phyloP scores from a whole-genome alignment of 2,113 vertebrate species.

The Polypterus senegalus region DNA sequence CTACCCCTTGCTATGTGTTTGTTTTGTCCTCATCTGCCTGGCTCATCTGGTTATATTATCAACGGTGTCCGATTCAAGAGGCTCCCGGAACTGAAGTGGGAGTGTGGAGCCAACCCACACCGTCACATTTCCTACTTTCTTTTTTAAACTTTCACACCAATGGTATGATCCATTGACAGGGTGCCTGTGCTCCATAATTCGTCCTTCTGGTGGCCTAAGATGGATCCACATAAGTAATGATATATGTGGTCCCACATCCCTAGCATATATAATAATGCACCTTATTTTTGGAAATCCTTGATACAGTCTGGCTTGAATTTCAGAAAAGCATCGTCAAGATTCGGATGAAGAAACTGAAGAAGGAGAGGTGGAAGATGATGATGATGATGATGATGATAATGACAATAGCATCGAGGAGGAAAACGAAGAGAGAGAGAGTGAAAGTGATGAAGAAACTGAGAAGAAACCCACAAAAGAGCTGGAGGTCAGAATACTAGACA shows the following conservation, averaged over 20 bases:
- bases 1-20: too few relatives aligned
- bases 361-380: conserved; percentile 61
- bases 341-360: conserved; percentile 71
- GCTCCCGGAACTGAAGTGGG: too few relatives aligned
- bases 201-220: too few relatives aligned
- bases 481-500: conserved; percentile 25
- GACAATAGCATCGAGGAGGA: conserved; percentile 9
- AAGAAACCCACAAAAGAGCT: conserved; percentile 1
- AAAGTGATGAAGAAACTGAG: conserved; percentile 27
- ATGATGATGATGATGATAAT: conserved; percentile 23
- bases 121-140: too few relatives aligned
- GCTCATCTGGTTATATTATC: too few relatives aligned
- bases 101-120: too few relatives aligned
- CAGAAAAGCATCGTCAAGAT: conserved; percentile 24
- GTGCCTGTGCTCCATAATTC: too few relatives aligned
- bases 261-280: not conserved
- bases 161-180: too few relatives aligned
- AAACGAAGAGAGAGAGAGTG: conserved; percentile 25
- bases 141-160: too few relatives aligned
- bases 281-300: not conserved
- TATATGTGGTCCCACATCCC: not conserved
- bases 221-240: too few relatives aligned
- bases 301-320: not conserved
- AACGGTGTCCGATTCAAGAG: too few relatives aligned
- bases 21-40: too few relatives aligned